These are phyloP conservation scores for Capricornis sumatraensis DNA, from an alignment of 2,113 vertebrate species.

Conservation along the genomic window DNA sequence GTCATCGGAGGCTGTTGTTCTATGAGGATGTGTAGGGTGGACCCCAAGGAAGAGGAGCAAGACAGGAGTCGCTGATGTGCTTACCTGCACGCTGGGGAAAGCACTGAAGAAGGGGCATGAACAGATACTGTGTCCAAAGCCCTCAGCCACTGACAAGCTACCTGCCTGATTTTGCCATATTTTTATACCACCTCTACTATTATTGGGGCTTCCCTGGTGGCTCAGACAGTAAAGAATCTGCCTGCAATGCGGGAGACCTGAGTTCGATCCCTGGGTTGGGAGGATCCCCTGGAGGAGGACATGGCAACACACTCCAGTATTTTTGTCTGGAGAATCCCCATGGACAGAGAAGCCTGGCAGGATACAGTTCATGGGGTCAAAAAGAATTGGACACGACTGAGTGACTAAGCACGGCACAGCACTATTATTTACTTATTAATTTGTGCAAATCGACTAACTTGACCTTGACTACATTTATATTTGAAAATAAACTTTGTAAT, in stretches of 20 bases:
- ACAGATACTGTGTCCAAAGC: not conserved
- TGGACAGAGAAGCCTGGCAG: not conserved
- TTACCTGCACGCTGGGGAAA: accelerated
- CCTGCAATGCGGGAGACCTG: not conserved
- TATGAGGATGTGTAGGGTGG: not conserved
- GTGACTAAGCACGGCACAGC: not conserved
- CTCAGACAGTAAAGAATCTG: not conserved
- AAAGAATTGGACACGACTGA: not conserved
- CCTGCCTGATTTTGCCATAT: not conserved
- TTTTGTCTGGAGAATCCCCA: not conserved
- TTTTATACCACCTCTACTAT: not conserved
- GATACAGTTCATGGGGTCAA: not conserved
- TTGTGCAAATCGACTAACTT: not conserved
- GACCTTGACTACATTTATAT: not conserved
- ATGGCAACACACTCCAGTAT: not conserved
- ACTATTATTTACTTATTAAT: not conserved
- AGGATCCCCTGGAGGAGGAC: not conserved
- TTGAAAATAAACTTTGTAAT: not conserved
- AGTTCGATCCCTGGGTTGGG: not conserved
- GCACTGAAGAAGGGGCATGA: not conserved
- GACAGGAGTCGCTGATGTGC: not conserved
- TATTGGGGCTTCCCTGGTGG: not conserved
- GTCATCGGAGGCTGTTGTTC: not conserved
- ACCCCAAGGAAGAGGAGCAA: not conserved
- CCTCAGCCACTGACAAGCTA: not conserved